A percentile compares a stretch with the other conserved stretches of the same genome.
Conservation (phyloP, 2,113 vertebrate genomes). For the Takifugu bimaculatus region DNA sequence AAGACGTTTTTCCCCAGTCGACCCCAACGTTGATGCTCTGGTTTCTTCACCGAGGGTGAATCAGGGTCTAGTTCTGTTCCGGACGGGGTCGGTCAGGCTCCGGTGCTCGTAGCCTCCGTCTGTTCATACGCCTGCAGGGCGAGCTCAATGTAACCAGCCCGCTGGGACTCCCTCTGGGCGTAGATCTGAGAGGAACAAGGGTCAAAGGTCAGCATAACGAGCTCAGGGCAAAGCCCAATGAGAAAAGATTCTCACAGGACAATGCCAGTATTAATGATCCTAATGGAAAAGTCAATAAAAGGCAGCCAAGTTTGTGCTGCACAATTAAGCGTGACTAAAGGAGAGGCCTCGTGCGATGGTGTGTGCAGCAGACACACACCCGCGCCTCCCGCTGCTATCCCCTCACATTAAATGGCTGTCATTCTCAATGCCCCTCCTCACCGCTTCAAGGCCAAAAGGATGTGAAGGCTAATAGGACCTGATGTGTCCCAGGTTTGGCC, state of each 20-base stretch:
- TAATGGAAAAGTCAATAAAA: constrained; percentile 11
- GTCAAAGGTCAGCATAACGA: constrained; percentile 15
- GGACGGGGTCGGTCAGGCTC: constrained; percentile 13
- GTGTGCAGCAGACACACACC: constrained; percentile 11
- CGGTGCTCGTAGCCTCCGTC: constrained; percentile 39
- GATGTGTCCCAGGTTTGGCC: constrained; percentile 54
- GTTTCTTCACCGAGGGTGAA: background rate
- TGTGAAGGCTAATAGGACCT: constrained; percentile 48
- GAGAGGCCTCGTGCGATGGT: constrained; percentile 21
- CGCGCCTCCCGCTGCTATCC: constrained; percentile 24
- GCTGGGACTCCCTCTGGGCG: constrained; percentile 84
- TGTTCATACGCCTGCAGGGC: constrained; percentile 84
- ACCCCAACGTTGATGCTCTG: background rate
- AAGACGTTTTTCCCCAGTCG: background rate
- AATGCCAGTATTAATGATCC: constrained; percentile 5
- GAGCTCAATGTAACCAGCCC: constrained; percentile 83
- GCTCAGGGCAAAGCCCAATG: background rate
- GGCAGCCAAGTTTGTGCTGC: constrained; percentile 10
- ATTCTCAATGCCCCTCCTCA: constrained; percentile 30
- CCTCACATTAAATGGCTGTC: constrained; percentile 52
- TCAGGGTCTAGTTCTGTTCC: background rate
- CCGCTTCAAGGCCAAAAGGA: constrained; percentile 19
- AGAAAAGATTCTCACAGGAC: background rate
- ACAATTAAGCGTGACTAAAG: constrained; percentile 40
- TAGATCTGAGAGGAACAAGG: constrained; percentile 76